A percentile compares a stretch with the other conserved stretches of the same genome.
Evolutionary conservation across 2,113 vertebrate species (phyloP).

Genomic region (Panthera tigris): DNA sequence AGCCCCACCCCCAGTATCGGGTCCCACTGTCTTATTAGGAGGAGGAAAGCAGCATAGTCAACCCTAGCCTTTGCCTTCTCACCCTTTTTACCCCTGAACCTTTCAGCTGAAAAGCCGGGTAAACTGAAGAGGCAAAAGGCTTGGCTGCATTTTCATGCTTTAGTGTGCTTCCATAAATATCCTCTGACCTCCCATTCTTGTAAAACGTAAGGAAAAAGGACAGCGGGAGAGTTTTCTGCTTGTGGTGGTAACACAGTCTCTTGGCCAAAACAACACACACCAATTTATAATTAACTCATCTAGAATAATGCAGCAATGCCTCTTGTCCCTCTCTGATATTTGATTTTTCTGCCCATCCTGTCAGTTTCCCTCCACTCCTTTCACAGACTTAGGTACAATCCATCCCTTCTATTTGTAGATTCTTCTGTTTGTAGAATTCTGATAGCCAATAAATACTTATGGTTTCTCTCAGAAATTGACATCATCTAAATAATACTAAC

Average conservation of each 20-base stretch:
- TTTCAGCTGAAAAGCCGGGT: neutral
- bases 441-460: slow-evolving; percentile 4
- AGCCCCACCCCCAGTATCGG: neutral
- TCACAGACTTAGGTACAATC: neutral
- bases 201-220: neutral
- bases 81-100: slow-evolving; percentile 6
- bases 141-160: neutral
- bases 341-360: neutral
- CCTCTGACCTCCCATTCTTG: neutral
- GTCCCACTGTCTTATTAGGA: neutral
- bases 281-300: slow-evolving; percentile 12
- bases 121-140: neutral
- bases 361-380: neutral
- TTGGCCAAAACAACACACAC: neutral
- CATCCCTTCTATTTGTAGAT: neutral
- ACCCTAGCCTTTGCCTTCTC: neutral
- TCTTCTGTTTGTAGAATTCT: neutral
- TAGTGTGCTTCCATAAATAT: neutral
- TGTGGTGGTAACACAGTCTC: neutral
- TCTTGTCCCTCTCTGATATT: neutral
- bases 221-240: neutral
- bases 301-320: neutral
- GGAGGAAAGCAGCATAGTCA: neutral
- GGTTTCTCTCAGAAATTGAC: slow-evolving; percentile 32
- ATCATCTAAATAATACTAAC: neutral